Evolutionary conservation across 2,113 vertebrate genomes (phyloP), one percentile per base, ranked within the genome.

Genomic region (Neomonachus schauinslandi): DNA sequence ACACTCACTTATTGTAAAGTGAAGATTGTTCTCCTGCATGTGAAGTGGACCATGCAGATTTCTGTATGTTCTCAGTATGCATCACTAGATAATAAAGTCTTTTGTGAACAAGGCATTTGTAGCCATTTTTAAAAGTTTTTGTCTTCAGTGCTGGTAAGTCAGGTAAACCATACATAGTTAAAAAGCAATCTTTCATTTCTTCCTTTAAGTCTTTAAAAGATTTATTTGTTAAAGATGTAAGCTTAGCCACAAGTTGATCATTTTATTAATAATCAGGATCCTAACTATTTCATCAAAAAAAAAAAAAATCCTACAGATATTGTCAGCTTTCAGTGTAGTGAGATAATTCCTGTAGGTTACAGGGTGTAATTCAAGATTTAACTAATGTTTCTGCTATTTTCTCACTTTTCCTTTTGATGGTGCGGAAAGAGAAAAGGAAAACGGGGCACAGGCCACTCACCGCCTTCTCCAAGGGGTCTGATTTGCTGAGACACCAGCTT

Each of bases 341-440:
- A 99, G 98, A 97, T 99, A 99, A 98, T 99, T 99, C 99, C 98
- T 99, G 96, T 99, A 99, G 98, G 98, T 99, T 98, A 0, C 96
- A 93, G 98, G 97, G 96, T 98, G 10, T 79, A 95, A 98, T 98
- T 98, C 98, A 99, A 98, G 98, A 98, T 98, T 99, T 99, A 99
- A 99, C 99, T 99, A 99, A 99, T 99, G 98, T 99, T 99, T 99
- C 98, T 99, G 99, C 99, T 99, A 99, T 99, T 99, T 99, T 99
- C 99, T 99, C 99, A 99, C 99, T 99, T 99, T 99, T 99, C 99
- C 99, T 99, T 99, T 99, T 99, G 99, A 99, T 99, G 99, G 99
- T 99, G 99, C 99, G 99, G 99, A 99, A 99, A 99, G 99, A 99
- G 99, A 99, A 99, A 99, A 99, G 99, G 99, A 98, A 99, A 99